A percentile compares a stretch with the other conserved stretches of the same genome.
These are phyloP conservation scores for Emydura subglobosa DNA, from an alignment of 2,113 vertebrate species.

Conservation along the genomic window DNA sequence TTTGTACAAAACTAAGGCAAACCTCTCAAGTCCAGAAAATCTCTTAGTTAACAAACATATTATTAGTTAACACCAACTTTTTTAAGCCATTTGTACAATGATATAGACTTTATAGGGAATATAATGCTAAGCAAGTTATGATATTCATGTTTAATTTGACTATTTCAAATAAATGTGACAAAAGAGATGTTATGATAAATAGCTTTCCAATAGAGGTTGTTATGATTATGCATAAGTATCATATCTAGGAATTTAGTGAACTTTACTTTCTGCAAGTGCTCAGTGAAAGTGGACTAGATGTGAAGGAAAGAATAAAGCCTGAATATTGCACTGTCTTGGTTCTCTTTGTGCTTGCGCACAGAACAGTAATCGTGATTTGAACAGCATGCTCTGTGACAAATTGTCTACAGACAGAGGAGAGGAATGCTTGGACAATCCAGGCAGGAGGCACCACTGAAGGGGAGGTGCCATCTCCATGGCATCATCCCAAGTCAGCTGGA, in stretches of 20 bases:
- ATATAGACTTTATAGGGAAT: background rate
- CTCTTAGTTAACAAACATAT: background rate
- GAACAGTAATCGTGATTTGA: background rate
- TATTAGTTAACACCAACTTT: background rate
- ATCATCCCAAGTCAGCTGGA: too few species aligned
- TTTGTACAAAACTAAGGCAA: background rate
- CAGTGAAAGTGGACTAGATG: background rate
- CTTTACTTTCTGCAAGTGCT: background rate
- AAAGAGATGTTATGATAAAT: background rate
- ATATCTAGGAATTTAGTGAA: background rate
- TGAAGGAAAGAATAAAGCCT: background rate
- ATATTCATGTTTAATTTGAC: background rate
- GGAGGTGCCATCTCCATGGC: too few species aligned
- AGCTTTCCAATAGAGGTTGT: too few species aligned
- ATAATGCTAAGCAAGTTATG: background rate
- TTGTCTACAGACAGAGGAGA: fast-evolving
- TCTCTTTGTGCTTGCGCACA: background rate
- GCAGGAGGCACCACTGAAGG: background rate
- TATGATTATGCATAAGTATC: background rate
- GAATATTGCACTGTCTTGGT: background rate
- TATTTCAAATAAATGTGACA: background rate
- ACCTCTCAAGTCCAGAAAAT: background rate
- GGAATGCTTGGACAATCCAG: background rate
- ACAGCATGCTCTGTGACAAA: background rate
- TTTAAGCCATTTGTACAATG: background rate